Base-by-base conservation (phyloP, 2,888 invertebrate genomes). In the Neoitamus cyanurus region DNA sequence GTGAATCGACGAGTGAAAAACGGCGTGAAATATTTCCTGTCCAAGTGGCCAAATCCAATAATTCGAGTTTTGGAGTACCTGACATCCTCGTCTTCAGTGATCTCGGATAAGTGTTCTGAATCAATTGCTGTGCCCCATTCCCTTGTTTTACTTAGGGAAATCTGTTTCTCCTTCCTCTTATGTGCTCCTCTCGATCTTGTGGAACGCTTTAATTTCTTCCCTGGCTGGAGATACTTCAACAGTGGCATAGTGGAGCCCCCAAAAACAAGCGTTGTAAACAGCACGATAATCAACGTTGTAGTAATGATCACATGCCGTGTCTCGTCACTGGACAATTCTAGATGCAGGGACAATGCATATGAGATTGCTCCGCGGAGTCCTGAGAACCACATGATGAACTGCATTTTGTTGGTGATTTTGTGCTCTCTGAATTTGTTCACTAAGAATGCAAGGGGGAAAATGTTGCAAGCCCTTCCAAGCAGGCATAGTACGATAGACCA, bases 371-470 rank as follows among this genome's bases (percentile, higher is more conserved):
- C 99, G 84, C 99, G 94, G 86, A 99, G 92, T 72, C 99, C 97
- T 90, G 98, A 98, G 90, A 99, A 99, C 99, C 99, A 99, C 99
- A 99, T 99, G 85, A 99, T 98, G 89, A 99, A 98, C 95, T 98
- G 98, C 97, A 98, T 99, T 92, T 98, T 98, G 90, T 95, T 96
- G 0, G 98, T 99, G 85, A 99, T 99, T 92, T 98, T 98, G 92
- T 99, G 99, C 90, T 98, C 98, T 15, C 99, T 94, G 91, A 99
- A 99, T 91, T 96, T 96, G 91, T 99, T 99, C 83, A 98, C 97
- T 46, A 99, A 92, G 88, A 96, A 94, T 0, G 98, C 97, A 82
- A 99, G 92, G 0, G 99, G 99, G 90, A 98, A 99, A 86, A 99
- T 99, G 90, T 99, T 99, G 85, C 97, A 95, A 25, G 99, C 99